Conservation (phyloP, 1,140 invertebrate species). For the Drosophila grimshawi region DNA sequence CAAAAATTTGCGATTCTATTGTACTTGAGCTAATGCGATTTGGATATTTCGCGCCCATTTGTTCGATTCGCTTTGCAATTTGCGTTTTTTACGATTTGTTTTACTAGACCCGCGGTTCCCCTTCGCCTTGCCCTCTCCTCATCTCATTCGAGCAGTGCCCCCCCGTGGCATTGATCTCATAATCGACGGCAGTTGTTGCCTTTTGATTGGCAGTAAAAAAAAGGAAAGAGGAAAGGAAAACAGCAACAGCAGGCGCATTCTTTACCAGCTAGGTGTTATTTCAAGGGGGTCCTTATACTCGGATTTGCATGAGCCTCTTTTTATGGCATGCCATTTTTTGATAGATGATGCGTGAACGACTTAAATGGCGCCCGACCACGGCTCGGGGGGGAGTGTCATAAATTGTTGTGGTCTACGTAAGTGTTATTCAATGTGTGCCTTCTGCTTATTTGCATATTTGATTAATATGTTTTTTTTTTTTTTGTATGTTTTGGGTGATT, state of each 20-base stretch:
- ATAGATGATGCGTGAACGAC: constrained; percentile 75
- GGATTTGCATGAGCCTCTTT: constrained; percentile 64
- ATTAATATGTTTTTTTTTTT: constrained; percentile 80
- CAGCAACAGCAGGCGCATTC: constrained; percentile 29
- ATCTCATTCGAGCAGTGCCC: no score
- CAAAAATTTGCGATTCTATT: constrained; percentile 49
- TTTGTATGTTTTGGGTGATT: constrained; percentile 66
- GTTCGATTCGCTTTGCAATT: constrained; percentile 67
- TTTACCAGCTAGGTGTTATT: constrained; percentile 13
- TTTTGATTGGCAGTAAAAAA: constrained; percentile 51
- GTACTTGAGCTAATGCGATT: constrained; percentile 65
- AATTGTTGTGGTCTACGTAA: constrained; percentile 35
- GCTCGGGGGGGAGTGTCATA: constrained; percentile 1
- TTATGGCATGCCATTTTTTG: constrained; percentile 75
- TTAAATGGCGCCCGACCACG: constrained; percentile 9
- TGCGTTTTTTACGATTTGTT: constrained; percentile 76
- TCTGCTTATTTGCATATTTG: constrained; percentile 77
- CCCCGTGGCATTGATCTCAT: constrained; percentile 69
- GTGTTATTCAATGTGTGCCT: constrained; percentile 27
- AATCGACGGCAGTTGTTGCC: constrained; percentile 62
- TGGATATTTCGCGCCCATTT: constrained; percentile 70
- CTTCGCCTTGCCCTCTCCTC: neutral
- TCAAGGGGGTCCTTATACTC: constrained; percentile 45
- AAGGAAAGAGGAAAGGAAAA: neutral
- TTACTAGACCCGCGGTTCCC: constrained; percentile 20